phyloP scores from a whole-genome alignment of 1,140 invertebrate genomes.

The Dinothrombium tinctorium region DNA sequence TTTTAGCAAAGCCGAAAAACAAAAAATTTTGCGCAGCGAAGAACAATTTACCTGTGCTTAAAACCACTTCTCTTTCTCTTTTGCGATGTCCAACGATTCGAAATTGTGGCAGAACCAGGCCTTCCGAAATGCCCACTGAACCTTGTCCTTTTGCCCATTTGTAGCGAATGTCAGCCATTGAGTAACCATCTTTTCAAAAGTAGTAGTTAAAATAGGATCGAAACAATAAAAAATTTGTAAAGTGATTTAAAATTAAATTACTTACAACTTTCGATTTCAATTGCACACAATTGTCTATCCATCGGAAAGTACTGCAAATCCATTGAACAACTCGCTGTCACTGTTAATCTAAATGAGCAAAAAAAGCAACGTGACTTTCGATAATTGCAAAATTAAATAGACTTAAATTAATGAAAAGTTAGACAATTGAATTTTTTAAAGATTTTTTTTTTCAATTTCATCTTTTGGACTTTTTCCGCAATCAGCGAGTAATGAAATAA shows the following conservation, averaged over 20 bases:
- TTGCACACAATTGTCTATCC: conserved; percentile 23
- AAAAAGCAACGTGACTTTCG: too few species aligned
- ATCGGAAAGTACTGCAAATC: conserved; percentile 23
- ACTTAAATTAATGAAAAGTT: too few species aligned
- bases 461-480: too few species aligned
- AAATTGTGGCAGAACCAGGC: conserved; percentile 82
- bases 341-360: conserved; percentile 19
- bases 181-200: conserved; percentile 58
- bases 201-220: not conserved
- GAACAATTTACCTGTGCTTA: conserved; percentile 55
- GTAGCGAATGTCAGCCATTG: conserved; percentile 71
- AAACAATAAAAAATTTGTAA: not conserved
- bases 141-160: conserved; percentile 35
- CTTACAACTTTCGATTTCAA: conserved; percentile 29
- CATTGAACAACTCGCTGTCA: conserved; percentile 23
- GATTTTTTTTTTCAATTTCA: too few species aligned
- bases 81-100: conserved; percentile 30
- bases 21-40: too few species aligned
- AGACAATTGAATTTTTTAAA: too few species aligned
- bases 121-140: conserved; percentile 69
- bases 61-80: conserved; percentile 59
- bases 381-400: too few species aligned
- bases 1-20: too few species aligned
- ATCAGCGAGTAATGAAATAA: too few species aligned
- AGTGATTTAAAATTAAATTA: conserved; percentile 9